Evolutionary conservation across 2,797 vertebrate genomes (phyloP), one percentile per base, ranked within the genome.

Genomic region (Myotis myotis): DNA sequence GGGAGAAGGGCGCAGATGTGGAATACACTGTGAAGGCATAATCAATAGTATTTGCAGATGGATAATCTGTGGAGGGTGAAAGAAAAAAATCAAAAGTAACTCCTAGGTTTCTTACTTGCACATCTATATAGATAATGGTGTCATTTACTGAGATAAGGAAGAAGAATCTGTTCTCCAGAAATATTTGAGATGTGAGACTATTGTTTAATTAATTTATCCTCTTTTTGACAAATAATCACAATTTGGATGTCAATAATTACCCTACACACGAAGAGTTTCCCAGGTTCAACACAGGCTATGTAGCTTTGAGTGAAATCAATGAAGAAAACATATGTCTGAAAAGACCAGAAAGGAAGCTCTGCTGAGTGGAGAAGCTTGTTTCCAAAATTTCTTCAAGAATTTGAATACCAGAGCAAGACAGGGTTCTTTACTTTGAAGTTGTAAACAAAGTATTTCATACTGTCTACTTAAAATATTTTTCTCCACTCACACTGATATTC

Each of bases 341-440:
- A 89, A 76, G n/a, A 83, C 30, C 38, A 87, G 33, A 89, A 93
- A 86, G 30, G 8, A 91, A 79, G 44, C 22, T 85, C 49, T 28
- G 3, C 23, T 76, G 38, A 84, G 28, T 74, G 87, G 75, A 95
- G 92, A 84, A 41, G 17, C 36, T 72, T 83, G 38, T 25, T 81
- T 75, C 75, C 75, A 95, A 74, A 9, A 30, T 89, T 89, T 91
- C 62, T 86, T 91, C 30, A 88, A 75, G 41, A 91, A 71, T 82
- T 41, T 86, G 66, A 93, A 91, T 83, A 49, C 30, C 38, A 80
- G 36, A 83, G 51, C 33, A 84, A 83, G 71, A 79, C 19, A 53
- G 25, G 0, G 30, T 23, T 74, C 25, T 83, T 86, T 81, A 74
- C 23, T n/a, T 66, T 84, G 79, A 62, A 66, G 30, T n/a, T 74